phyloP scores from a whole-genome alignment of 2,797 vertebrate genomes.

The Falco biarmicus region DNA sequence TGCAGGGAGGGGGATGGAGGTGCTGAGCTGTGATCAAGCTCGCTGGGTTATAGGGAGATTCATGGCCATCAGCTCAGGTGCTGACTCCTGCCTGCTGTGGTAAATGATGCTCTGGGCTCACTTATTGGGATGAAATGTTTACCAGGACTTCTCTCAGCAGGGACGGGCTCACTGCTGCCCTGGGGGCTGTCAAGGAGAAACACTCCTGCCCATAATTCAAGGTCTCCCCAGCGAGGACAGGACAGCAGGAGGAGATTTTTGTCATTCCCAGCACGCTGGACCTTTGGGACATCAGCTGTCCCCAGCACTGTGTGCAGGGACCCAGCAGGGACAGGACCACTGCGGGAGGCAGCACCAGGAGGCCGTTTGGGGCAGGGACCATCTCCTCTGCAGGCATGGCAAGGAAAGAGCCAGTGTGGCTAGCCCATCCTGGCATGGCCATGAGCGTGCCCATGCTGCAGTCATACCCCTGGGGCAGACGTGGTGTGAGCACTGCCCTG shows the following conservation, averaged over 20 bases:
- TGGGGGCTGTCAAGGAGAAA: background rate
- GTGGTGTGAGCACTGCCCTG: background rate
- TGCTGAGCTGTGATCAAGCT: background rate
- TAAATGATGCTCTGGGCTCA: accelerated
- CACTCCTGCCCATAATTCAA: background rate
- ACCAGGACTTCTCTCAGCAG: background rate
- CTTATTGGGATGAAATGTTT: background rate
- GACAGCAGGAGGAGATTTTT: background rate
- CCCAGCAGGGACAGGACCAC: background rate
- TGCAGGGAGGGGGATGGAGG: background rate
- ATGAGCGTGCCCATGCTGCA: accelerated
- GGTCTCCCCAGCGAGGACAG: background rate
- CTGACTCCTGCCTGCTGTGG: background rate
- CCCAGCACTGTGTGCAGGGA: background rate
- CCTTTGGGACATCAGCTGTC: background rate
- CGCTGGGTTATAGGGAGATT: background rate
- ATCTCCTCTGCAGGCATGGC: background rate
- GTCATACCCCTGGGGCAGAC: background rate
- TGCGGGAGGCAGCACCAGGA: accelerated
- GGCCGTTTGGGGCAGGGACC: background rate
- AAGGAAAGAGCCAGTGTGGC: background rate
- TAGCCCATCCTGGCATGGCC: background rate
- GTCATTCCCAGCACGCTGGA: background rate
- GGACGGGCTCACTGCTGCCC: background rate
- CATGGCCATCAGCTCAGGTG: accelerated